Conservation (phyloP, 2,888 invertebrate species). For the Cremastinae sp. region DNA sequence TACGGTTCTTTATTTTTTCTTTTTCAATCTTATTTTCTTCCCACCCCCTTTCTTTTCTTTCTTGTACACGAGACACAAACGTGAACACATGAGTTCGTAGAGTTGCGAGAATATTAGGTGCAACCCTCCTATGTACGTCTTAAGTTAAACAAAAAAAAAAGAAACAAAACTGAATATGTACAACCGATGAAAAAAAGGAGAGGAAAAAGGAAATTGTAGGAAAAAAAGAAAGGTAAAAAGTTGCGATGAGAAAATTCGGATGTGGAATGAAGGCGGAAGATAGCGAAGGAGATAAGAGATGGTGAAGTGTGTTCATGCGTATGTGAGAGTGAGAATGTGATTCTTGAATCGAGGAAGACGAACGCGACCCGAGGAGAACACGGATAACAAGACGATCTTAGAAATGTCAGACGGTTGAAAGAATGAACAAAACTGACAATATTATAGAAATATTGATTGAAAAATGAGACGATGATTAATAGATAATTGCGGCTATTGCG, state of each 20-base stretch:
- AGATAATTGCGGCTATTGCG: slow-evolving; percentile 59
- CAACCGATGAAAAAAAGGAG: slow-evolving; percentile 65
- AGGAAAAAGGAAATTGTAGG: slow-evolving; percentile 8
- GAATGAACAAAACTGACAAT: slow-evolving; percentile 54
- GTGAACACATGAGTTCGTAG: slow-evolving; percentile 9
- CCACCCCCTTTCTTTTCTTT: slow-evolving; percentile 11
- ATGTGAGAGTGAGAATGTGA: neutral
- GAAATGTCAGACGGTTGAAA: slow-evolving; percentile 16
- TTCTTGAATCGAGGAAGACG: neutral
- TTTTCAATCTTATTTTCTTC: neutral
- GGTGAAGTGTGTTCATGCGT: neutral
- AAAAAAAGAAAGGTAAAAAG: slow-evolving; percentile 28
- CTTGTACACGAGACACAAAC: slow-evolving; percentile 7
- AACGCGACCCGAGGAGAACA: slow-evolving; percentile 33
- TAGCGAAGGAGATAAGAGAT: slow-evolving; percentile 8
- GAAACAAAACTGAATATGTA: slow-evolving; percentile 75
- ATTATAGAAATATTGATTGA: slow-evolving; percentile 57
- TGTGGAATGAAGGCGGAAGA: neutral
- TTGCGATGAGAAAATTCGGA: slow-evolving; percentile 1
- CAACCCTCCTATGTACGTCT: slow-evolving; percentile 63
- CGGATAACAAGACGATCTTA: slow-evolving; percentile 43
- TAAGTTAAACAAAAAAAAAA: slow-evolving; percentile 59
- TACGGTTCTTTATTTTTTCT: slow-evolving; percentile 62
- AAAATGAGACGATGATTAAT: slow-evolving; percentile 57
- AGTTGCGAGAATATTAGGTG: slow-evolving; percentile 61